Evolutionary conservation across 2,888 invertebrate species (phyloP).

Genomic region (Amphipoea oculea): DNA sequence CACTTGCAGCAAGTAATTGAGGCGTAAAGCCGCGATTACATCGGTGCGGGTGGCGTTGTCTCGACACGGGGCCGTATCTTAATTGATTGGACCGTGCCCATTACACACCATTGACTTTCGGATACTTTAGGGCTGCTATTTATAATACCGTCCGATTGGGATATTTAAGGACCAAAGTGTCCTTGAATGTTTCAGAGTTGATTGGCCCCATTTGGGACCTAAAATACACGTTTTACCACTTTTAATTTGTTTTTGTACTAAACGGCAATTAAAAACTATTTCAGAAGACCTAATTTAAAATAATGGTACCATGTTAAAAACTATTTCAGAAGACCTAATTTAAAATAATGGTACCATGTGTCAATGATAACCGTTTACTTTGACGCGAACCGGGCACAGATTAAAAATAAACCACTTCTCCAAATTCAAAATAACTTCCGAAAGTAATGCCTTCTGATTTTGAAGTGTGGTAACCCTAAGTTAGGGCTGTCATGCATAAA

Average conservation of each 20-base stretch:
- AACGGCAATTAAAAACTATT: slow-evolving; percentile 18
- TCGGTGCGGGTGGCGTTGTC: slow-evolving; percentile 72
- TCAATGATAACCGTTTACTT: slow-evolving; percentile 8
- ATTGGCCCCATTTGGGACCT: slow-evolving; percentile 2
- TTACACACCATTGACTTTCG: slow-evolving; percentile 77
- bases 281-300: background rate
- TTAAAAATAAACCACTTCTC: slow-evolving; percentile 4
- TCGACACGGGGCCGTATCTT: slow-evolving; percentile 69
- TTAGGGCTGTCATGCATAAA: slow-evolving; percentile 53
- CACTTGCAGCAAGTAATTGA: slow-evolving; percentile 70
- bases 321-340: background rate
- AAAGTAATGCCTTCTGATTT: background rate
- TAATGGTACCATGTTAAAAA: too few species aligned
- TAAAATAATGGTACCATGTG: slow-evolving; percentile 19
- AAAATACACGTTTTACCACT: background rate
- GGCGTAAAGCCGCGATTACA: slow-evolving; percentile 72
- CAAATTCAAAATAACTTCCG: slow-evolving; percentile 16
- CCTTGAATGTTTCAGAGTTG: slow-evolving; percentile 26
- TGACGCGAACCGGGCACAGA: background rate
- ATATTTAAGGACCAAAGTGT: slow-evolving; percentile 36
- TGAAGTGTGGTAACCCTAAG: slow-evolving; percentile 35
- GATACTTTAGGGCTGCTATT: slow-evolving; percentile 73
- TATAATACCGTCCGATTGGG: slow-evolving; percentile 33
- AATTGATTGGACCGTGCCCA: slow-evolving; percentile 78
- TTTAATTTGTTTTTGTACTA: slow-evolving; percentile 10